Base-by-base conservation (phyloP, 2,888 invertebrate species). In the Dicycla oo region DNA sequence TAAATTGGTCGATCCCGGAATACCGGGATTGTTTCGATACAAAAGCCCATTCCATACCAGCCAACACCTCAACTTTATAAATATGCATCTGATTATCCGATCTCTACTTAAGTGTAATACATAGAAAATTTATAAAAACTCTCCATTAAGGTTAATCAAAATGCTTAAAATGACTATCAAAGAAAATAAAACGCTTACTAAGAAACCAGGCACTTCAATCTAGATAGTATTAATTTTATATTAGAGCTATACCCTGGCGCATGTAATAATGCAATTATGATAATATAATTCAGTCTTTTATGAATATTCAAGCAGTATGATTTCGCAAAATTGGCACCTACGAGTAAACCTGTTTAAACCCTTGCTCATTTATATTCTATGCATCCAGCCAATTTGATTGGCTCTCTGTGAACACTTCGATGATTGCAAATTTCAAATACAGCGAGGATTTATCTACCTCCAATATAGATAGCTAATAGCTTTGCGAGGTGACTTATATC, bases 331-430 rank as follows among this genome's bases (percentile, higher is more conserved):
- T 87, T 88, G 87, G 77, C 88, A 87, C 86, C 88, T 82, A 86
- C 84, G 87, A 73, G 81, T 81, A 80, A 80, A 81, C 81, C 82
- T 86, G 85, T 86, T 85, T 75, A 85, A 81, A 53, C 69, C 57
- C 61, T 18, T 67, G 84, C 86, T 91, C 92, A 92, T 93, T 89
- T 89, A 88, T 90, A 93, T 93, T 93, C 92, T 81, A 84, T 88
- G 90, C 90, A 87, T 81, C 74, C 84, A 85, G 80, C 80, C 88
- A 86, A 88, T 90, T 89, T 90, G 89, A 91, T 90, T 89, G 88
- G 89, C 80, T 86, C 78, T 84, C 88, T 86, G 84, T 87, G 87
- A 87, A 87, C 87, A 81, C 81, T 80, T 60, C 73, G 86, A 89
- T 89, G 88, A 90, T 91, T 91, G 90, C 88, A 86, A 89, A 89